Conservation (phyloP, 2,113 vertebrate species). For the Bubalus kerabau region DNA sequence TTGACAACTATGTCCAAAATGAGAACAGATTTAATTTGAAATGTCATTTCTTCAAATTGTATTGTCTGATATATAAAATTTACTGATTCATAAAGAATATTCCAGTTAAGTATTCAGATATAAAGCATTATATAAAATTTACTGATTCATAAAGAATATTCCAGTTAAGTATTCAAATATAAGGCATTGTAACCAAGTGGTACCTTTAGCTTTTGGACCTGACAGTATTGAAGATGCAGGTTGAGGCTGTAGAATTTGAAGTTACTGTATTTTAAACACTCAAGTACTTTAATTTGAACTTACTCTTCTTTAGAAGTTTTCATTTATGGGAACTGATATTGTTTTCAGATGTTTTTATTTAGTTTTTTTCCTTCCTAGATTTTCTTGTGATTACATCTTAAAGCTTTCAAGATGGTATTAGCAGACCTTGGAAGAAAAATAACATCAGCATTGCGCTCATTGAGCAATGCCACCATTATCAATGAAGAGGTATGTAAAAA, state of each 20-base stretch:
- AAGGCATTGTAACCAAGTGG: background rate
- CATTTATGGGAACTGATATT: background rate
- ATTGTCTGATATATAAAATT: background rate
- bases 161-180: background rate
- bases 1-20: background rate
- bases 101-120: background rate
- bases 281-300: background rate
- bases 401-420: constrained; percentile 92
- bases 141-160: background rate
- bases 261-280: background rate
- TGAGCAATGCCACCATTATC: constrained; percentile 99
- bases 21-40: background rate
- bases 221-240: background rate
- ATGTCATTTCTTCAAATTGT: background rate
- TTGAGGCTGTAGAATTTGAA: background rate
- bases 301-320: constrained; percentile 18
- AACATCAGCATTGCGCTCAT: constrained; percentile 95
- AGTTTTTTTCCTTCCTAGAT: constrained; percentile 58
- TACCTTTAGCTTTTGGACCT: background rate
- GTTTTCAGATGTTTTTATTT: constrained; percentile 9
- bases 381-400: constrained; percentile 65
- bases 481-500: constrained; percentile 92
- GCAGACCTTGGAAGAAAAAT: constrained; percentile 98
- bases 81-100: background rate
- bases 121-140: background rate